Evolutionary conservation across 2,797 vertebrate genomes (phyloP), one percentile per base, ranked within the genome.

Genomic region (Clarias pachynema): DNA sequence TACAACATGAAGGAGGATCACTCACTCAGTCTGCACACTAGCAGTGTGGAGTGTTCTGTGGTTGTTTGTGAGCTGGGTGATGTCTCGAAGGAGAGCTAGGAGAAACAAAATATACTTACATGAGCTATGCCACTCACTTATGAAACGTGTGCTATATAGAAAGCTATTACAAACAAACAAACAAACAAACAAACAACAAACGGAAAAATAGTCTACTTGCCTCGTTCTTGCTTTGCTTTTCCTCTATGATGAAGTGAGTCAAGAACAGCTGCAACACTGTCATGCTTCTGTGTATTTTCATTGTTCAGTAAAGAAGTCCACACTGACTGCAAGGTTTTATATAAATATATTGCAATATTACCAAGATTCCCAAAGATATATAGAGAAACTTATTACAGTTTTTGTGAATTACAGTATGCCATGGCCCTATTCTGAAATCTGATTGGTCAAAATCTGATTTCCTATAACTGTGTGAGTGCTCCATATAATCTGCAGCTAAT

Each of bases 1-100:
- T 1, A 78, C 63, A 37, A 18, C n/a, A 26, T 57, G n/a, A 18
- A 74, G 65, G 73, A 57, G 22, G 40, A 90, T 91, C 92, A 94
- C 95, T 95, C 89, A 96, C 95, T 93, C 91, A 66, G 95, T 95
- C 87, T 95, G 95, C 79, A 90, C 87, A 40, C 91, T 63, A 12
- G 85, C 78, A 0, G 94, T 92, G 74, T 70, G 88, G 81, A 88
- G 63, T 29, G 44, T 90, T 78, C 89, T 91, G 59, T 89, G 91
- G 69, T 56, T 80, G 29, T 70, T 34, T 56, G 84, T 75, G 16
- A 82, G 60, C 49, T 87, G 87, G 53, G 74, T 84, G 26, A 79
- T 83, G 62, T 87, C 87, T 85, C 72, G 53, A 44, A 83, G 56
- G 44, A 84, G 53, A 80, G 78, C 88, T 89, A 79, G 31, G 53